These are phyloP conservation scores for Porites divaricata DNA, from an alignment of 92 coral and sea anemone species.

Conservation along the genomic window DNA sequence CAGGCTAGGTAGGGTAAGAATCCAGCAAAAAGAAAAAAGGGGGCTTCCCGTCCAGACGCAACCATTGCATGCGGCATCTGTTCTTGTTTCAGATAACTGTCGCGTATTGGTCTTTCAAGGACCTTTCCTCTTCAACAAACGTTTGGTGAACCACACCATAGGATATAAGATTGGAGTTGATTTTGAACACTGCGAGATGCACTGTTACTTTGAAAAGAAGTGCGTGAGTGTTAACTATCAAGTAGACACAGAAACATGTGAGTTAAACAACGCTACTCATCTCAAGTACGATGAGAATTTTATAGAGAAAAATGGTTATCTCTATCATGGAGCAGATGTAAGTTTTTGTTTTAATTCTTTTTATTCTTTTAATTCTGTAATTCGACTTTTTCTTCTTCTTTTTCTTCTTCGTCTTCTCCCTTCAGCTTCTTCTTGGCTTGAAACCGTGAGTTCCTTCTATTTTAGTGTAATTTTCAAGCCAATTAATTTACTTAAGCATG, in stretches of 20 bases:
- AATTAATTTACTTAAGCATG: neutral
- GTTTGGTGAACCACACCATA: neutral
- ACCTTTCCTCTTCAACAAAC: neutral
- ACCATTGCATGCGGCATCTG: too few species aligned
- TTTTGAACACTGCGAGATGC: neutral
- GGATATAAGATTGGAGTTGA: neutral
- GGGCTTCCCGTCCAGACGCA: too few species aligned
- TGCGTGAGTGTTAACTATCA: neutral
- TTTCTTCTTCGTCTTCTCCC: too few species aligned
- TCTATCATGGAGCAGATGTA: neutral
- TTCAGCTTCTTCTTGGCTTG: too few species aligned
- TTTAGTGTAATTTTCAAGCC: neutral
- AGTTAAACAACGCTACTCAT: neutral
- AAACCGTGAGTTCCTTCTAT: too few species aligned
- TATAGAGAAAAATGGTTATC: neutral
- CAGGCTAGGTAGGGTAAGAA: too few species aligned
- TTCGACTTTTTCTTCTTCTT: too few species aligned
- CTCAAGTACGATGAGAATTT: neutral
- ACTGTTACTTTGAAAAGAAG: neutral
- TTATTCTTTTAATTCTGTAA: too few species aligned
- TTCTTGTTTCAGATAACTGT: neutral
- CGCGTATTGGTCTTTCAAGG: neutral
- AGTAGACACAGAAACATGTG: neutral
- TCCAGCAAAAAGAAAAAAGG: too few species aligned
- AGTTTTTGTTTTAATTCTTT: neutral